Evolutionary conservation across 2,113 vertebrate genomes (phyloP).

Genomic region (Otis tarda): DNA sequence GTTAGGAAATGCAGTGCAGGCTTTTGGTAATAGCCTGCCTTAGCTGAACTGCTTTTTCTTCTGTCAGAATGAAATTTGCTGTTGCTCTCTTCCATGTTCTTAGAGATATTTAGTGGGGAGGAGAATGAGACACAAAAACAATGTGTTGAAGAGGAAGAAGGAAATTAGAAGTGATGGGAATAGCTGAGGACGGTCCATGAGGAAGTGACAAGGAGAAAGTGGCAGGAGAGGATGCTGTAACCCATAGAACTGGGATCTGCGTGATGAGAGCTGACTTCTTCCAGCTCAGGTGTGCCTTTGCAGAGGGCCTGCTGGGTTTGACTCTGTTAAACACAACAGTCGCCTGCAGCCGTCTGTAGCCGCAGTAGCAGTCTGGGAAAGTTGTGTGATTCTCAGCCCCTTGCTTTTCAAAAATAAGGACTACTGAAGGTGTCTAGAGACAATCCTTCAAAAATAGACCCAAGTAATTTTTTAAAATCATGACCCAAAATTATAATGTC

Average conservation of each 20-base stretch:
- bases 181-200: not conserved
- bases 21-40: not conserved
- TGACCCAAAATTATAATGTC: not conserved
- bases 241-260: not conserved
- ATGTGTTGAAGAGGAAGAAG: not conserved
- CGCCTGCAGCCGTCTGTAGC: not conserved
- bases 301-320: not conserved
- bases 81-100: not conserved
- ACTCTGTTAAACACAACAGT: not conserved
- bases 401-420: not conserved
- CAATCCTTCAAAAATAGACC: not conserved
- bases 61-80: not conserved
- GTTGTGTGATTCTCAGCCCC: not conserved
- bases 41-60: not conserved
- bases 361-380: not conserved
- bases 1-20: not conserved
- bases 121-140: not conserved
- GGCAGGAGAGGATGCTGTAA: not conserved
- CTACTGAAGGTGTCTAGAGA: not conserved
- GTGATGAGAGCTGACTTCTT: not conserved
- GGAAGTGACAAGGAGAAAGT: not conserved
- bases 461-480: not conserved
- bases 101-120: not conserved
- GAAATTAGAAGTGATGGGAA: not conserved
- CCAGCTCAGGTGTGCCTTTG: not conserved